Conservation (phyloP, 1,140 invertebrate genomes). For the Acyrthosiphon pisum region DNA sequence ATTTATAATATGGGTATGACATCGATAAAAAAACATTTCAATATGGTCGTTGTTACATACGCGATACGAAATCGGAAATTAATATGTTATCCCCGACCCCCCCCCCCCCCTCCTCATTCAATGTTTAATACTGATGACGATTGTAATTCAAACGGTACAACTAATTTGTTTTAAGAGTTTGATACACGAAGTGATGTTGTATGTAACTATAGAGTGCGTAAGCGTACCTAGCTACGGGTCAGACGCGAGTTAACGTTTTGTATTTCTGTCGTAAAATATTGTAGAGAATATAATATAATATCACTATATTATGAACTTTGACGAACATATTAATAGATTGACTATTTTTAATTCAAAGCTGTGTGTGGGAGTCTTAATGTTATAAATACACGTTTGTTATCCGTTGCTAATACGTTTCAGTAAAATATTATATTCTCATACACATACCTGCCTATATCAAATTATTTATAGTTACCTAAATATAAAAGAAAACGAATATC, state of each 20-base stretch:
- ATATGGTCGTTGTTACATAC: no score
- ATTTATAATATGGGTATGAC: no score
- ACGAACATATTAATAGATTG: slow-evolving; percentile 3
- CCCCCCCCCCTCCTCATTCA: no score
- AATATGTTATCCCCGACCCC: no score
- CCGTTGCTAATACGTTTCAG: neutral
- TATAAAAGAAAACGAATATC: neutral
- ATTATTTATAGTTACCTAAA: neutral
- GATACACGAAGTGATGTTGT: no score
- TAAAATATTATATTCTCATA: neutral
- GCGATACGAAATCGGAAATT: no score
- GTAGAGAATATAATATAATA: neutral
- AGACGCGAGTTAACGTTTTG: neutral
- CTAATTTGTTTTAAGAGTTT: neutral
- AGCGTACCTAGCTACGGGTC: no score
- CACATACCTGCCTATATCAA: neutral
- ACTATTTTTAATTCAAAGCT: neutral
- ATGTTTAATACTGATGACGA: neutral
- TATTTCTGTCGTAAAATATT: neutral
- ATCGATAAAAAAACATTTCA: no score
- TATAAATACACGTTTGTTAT: neutral
- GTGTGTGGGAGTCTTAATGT: neutral
- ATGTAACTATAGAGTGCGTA: no score
- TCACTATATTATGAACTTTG: neutral
- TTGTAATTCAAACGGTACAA: neutral